These are phyloP conservation scores for Calidris pugnax DNA, from an alignment of 2,113 vertebrate genomes.

Conservation along the genomic window DNA sequence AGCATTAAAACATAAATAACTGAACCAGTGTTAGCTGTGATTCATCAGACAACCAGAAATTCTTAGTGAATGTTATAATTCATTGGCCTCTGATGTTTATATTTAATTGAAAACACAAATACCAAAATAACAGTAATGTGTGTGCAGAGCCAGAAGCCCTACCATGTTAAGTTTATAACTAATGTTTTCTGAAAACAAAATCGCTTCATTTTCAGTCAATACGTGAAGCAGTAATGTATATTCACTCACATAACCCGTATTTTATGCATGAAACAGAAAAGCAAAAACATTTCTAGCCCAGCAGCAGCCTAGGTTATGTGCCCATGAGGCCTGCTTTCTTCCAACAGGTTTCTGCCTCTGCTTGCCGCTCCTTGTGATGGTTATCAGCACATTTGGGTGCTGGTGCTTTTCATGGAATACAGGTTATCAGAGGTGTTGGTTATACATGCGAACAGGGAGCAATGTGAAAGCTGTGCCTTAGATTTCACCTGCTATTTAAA, in stretches of 20 bases:
- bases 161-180: background rate
- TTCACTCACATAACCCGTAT: background rate
- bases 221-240: background rate
- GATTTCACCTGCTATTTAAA: background rate
- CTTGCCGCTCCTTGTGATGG: background rate
- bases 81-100: background rate
- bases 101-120: background rate
- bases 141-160: background rate
- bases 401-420: background rate
- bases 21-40: background rate
- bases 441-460: background rate
- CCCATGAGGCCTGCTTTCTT: background rate
- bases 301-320: background rate
- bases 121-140: background rate
- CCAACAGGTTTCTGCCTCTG: background rate
- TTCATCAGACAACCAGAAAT: background rate
- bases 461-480: background rate
- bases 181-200: background rate
- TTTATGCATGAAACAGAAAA: background rate
- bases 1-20: background rate
- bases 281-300: background rate
- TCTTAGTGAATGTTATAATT: background rate
- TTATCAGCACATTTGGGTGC: background rate
- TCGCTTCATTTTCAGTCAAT: background rate
- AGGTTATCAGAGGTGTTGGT: background rate